Conservation (phyloP, 2,797 vertebrate genomes). For the Falco columbarius region DNA sequence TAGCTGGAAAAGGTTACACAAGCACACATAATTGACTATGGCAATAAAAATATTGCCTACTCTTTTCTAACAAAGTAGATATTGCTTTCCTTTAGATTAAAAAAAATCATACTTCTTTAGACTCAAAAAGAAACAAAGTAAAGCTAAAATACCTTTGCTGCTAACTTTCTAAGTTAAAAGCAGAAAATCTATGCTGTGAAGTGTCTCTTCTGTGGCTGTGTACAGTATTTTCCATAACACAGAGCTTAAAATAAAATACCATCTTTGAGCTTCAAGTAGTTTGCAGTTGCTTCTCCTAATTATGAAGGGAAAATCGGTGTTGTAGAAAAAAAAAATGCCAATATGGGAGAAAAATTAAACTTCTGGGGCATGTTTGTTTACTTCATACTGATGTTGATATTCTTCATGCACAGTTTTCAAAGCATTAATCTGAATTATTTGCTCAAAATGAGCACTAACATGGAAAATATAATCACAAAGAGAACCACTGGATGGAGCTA, state of each 20-base stretch:
- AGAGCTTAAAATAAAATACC: neutral
- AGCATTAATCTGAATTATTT: neutral
- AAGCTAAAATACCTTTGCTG: constrained; percentile 30
- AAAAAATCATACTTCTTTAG: constrained; percentile 4
- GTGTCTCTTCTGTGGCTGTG: neutral
- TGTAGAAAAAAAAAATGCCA: neutral
- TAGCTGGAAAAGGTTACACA: constrained; percentile 53
- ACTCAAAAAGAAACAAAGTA: constrained; percentile 41
- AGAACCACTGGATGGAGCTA: constrained; percentile 64
- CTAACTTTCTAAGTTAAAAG: constrained; percentile 50
- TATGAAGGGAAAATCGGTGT: neutral
- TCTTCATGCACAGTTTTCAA: neutral
- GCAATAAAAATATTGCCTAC: constrained; percentile 44
- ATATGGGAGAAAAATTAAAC: neutral
- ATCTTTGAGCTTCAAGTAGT: neutral
- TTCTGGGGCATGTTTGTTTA: neutral
- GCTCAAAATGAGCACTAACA: neutral
- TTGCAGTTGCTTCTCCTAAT: neutral
- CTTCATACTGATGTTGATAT: neutral
- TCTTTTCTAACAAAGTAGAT: constrained; percentile 46
- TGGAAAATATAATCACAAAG: neutral
- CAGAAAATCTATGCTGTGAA: constrained; percentile 22
- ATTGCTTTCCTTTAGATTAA: constrained; percentile 34
- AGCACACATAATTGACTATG: constrained; percentile 1
- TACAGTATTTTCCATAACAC: neutral